These are phyloP conservation scores for Polydrusus pterygomalis DNA, from an alignment of 2,888 invertebrate genomes.

Conservation along the genomic window DNA sequence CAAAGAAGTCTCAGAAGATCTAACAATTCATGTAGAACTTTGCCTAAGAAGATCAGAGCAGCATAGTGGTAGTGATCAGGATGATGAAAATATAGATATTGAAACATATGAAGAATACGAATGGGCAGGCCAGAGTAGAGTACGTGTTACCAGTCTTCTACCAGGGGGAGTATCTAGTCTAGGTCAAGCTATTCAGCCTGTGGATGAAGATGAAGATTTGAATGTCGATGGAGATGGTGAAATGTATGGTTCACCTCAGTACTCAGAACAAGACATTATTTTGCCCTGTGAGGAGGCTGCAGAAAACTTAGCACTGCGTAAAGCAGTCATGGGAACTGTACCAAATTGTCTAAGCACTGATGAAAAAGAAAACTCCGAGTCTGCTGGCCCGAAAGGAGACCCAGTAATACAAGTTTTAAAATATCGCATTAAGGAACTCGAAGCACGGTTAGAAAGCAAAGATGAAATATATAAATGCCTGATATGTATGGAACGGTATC, in stretches of 20 bases:
- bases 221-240: slow-evolving; percentile 93
- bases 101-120: slow-evolving; percentile 91
- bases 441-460: slow-evolving; percentile 75
- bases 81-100: slow-evolving; percentile 86
- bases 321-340: slow-evolving; percentile 71
- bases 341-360: slow-evolving; percentile 59
- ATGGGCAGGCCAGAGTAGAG: slow-evolving; percentile 92
- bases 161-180: slow-evolving; percentile 77
- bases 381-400: slow-evolving; percentile 62
- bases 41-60: slow-evolving; percentile 76
- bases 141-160: slow-evolving; percentile 82
- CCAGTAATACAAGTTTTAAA: slow-evolving; percentile 84
- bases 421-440: slow-evolving; percentile 84
- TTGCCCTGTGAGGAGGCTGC: slow-evolving; percentile 76
- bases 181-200: slow-evolving; percentile 70
- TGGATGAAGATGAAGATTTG: slow-evolving; percentile 80
- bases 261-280: slow-evolving; percentile 84
- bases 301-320: slow-evolving; percentile 74
- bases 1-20: slow-evolving; percentile 79
- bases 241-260: slow-evolving; percentile 91
- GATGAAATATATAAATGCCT: slow-evolving; percentile 86
- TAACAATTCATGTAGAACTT: slow-evolving; percentile 83
- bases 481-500: slow-evolving; percentile 91
- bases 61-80: slow-evolving; percentile 77
- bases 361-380: slow-evolving; percentile 48